These are phyloP conservation scores for Ptilorrhoa leucosticta DNA, from an alignment of 2,113 vertebrate species.

Conservation along the genomic window DNA sequence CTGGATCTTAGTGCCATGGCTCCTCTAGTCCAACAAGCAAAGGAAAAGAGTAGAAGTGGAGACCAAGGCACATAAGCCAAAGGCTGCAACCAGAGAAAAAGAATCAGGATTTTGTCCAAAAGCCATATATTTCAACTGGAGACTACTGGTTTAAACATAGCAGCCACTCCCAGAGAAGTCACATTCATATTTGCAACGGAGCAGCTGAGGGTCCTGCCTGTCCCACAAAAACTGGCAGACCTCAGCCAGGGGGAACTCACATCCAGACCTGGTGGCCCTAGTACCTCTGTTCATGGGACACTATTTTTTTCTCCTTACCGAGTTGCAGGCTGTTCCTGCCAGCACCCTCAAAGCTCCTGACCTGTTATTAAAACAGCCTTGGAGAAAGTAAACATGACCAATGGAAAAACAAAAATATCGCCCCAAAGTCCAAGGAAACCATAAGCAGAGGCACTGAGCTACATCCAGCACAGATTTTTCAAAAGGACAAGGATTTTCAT, in stretches of 20 bases:
- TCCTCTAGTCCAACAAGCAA: not conserved
- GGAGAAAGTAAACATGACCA: not conserved
- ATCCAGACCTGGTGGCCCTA: not conserved
- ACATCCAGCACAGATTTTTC: constrained; percentile 48
- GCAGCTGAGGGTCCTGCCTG: not conserved
- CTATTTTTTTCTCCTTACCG: not conserved
- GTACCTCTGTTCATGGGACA: not conserved
- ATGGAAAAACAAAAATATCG: constrained; percentile 7
- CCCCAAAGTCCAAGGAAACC: not conserved
- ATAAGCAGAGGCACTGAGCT: not conserved
- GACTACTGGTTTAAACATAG: not conserved
- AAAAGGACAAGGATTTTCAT: constrained; percentile 50
- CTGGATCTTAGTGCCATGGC: not conserved
- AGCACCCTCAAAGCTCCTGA: not conserved
- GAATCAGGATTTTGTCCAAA: not conserved
- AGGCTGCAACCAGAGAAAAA: not conserved
- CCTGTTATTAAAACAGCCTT: not conserved
- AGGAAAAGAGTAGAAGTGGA: not conserved
- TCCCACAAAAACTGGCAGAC: not conserved
- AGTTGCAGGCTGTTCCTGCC: not conserved
- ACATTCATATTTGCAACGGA: not conserved
- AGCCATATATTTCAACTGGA: not conserved
- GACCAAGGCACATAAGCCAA: not conserved
- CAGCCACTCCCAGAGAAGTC: not conserved
- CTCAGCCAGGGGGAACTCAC: not conserved